These are phyloP conservation scores for Porphyrio hochstetteri DNA, from an alignment of 2,113 vertebrate genomes.

Conservation along the genomic window DNA sequence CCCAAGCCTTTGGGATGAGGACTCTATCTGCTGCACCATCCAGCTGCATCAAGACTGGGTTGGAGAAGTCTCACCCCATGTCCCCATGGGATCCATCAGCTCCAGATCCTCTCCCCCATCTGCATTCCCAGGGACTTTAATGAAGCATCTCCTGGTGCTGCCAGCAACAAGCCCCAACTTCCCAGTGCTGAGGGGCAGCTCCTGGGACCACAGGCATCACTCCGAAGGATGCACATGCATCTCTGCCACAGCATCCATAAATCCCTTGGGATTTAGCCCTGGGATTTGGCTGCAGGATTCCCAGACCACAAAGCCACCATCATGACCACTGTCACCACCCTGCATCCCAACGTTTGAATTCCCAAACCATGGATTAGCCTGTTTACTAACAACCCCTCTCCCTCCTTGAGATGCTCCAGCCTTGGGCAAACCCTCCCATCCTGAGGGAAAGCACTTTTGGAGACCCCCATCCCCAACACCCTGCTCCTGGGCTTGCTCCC, in stretches of 20 bases:
- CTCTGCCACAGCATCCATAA: neutral
- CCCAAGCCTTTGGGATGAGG: neutral
- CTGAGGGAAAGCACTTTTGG: neutral
- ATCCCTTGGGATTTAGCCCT: neutral
- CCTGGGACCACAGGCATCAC: neutral
- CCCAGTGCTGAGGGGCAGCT: neutral
- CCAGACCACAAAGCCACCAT: neutral
- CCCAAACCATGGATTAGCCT: neutral
- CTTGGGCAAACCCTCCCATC: neutral
- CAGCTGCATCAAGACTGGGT: neutral
- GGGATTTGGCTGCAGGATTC: neutral
- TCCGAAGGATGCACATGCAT: neutral
- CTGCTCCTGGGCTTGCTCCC: rapidly evolving
- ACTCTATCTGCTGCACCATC: neutral
- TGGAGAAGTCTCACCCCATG: neutral
- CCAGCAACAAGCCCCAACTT: neutral
- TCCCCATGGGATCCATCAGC: neutral
- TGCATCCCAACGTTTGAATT: rapidly evolving
- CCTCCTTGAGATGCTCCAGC: neutral
- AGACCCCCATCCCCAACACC: neutral
- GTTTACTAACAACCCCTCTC: neutral
- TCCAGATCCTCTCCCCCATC: rapidly evolving
- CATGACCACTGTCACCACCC: neutral
- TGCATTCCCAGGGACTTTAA: rapidly evolving
- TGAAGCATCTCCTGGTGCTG: neutral